These are phyloP conservation scores for Trachops cirrhosus DNA, from an alignment of 2,797 vertebrate genomes.

Conservation along the genomic window DNA sequence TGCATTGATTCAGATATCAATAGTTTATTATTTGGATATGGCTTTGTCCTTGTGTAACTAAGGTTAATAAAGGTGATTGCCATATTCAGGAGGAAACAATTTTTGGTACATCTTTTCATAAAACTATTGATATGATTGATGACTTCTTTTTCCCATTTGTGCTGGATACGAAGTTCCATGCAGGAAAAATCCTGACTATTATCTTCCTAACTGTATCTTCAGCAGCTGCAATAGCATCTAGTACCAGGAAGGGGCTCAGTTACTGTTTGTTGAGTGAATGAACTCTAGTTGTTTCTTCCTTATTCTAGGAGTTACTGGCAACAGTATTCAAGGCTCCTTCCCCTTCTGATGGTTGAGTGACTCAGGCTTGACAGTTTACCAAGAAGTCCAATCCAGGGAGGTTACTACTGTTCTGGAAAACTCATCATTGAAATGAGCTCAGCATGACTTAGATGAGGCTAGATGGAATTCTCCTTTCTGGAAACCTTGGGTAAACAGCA, in stretches of 20 bases:
- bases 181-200: not conserved
- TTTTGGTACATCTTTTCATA: not conserved
- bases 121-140: not conserved
- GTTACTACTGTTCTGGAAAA: not conserved
- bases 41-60: constrained; percentile 6
- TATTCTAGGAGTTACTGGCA: not conserved
- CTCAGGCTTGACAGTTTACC: not conserved
- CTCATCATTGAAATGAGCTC: not conserved
- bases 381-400: not conserved
- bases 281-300: not conserved
- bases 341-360: not conserved
- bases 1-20: not conserved
- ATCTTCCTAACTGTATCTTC: not conserved
- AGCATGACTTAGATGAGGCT: not conserved
- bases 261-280: not conserved
- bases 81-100: not conserved
- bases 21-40: not conserved
- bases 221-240: not conserved
- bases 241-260: not conserved
- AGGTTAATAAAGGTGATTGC: not conserved
- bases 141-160: not conserved
- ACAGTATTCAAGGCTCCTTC: not conserved
- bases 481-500: constrained; percentile 39
- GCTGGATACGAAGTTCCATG: not conserved
- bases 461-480: constrained; percentile 40